Conservation (phyloP, 2,888 invertebrate species). For the Drosophila paramelanica region DNA sequence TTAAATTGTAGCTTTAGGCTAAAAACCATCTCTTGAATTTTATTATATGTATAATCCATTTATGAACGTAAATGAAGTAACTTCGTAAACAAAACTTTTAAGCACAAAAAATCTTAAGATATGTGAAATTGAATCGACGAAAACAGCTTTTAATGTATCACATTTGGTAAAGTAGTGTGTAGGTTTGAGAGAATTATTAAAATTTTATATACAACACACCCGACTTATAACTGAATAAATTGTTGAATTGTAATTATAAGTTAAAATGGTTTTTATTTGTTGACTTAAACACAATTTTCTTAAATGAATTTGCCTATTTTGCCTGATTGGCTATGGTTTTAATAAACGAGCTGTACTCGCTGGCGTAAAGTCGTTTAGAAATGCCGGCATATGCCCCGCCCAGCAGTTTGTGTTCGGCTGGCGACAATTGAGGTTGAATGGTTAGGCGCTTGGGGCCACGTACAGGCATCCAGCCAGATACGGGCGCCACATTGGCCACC, state of each 20-base stretch:
- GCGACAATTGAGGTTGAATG: conserved; percentile 19
- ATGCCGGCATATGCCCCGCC: conserved; percentile 48
- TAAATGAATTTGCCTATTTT: background rate
- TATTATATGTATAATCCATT: conserved; percentile 3
- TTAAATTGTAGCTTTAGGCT: conserved; percentile 30
- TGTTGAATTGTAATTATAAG: conserved; percentile 57
- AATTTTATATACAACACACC: conserved; percentile 39
- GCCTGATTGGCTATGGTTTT: conserved; percentile 46
- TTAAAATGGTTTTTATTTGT: background rate
- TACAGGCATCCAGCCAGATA: conserved; percentile 91
- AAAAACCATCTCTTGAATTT: conserved; percentile 15
- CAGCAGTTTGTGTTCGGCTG: conserved; percentile 49
- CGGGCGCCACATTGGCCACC: conserved; percentile 89
- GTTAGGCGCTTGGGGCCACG: conserved; percentile 85
- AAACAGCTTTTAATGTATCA: conserved; percentile 40
- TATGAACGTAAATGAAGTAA: conserved; percentile 10
- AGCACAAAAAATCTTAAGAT: conserved; percentile 17
- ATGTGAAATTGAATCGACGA: conserved; percentile 20
- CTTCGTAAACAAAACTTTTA: background rate
- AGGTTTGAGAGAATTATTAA: conserved; percentile 39
- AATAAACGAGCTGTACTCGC: conserved; percentile 63
- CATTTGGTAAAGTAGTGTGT: conserved; percentile 19
- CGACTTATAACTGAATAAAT: conserved; percentile 61
- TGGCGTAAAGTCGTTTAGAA: conserved; percentile 57
- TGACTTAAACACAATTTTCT: background rate